Conservation (phyloP, 2,113 vertebrate genomes). For the Cochlearius cochlearius region DNA sequence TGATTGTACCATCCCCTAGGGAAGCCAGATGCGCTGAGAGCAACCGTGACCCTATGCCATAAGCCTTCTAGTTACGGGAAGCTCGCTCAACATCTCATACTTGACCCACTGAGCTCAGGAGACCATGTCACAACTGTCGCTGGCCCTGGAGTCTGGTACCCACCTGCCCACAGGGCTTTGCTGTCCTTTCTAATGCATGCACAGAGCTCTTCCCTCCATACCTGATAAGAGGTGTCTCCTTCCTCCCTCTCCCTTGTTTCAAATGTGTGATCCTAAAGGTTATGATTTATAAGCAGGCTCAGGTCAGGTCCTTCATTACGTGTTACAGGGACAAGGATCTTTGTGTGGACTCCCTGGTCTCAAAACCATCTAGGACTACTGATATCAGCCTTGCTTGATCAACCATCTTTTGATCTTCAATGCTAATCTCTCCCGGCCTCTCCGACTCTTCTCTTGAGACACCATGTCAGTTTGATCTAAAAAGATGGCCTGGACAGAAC, state of each 20-base stretch:
- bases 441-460: background rate
- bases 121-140: background rate
- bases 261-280: background rate
- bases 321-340: background rate
- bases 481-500: background rate
- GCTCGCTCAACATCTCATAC: background rate
- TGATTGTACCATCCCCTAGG: background rate
- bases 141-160: background rate
- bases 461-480: background rate
- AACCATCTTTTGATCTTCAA: background rate
- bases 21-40: background rate
- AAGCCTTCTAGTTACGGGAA: background rate
- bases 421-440: background rate
- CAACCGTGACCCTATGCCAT: accelerated
- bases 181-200: background rate
- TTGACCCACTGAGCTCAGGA: background rate
- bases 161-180: background rate
- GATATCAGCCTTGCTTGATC: background rate
- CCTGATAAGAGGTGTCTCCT: background rate
- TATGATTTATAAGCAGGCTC: background rate
- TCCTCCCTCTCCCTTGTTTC: background rate
- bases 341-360: background rate
- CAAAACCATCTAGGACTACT: background rate
- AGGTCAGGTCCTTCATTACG: background rate
- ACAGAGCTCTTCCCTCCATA: background rate